These are phyloP conservation scores for Hemistola chrysoprasaria DNA, from an alignment of 2,888 invertebrate genomes.

Conservation along the genomic window DNA sequence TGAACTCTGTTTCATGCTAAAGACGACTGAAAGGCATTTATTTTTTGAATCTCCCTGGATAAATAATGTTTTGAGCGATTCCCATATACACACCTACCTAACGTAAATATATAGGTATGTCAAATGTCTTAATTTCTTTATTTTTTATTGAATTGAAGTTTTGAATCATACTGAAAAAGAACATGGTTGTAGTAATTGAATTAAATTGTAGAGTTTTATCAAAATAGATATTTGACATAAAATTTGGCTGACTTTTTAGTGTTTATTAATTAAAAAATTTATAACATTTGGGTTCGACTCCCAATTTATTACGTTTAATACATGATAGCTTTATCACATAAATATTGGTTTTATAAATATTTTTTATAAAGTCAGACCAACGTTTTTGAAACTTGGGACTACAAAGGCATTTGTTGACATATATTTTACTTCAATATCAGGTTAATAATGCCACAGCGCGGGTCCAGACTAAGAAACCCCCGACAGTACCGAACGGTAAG, in stretches of 20 bases:
- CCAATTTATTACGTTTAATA: constrained; percentile 14
- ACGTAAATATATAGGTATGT: constrained; percentile 31
- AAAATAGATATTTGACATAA: constrained; percentile 29
- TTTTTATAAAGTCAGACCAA: constrained; percentile 48
- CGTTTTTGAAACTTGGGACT: constrained; percentile 20
- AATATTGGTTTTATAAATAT: neutral
- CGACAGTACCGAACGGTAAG: constrained; percentile 95
- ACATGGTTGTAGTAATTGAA: too few relatives aligned
- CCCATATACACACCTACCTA: constrained; percentile 25
- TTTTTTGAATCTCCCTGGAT: constrained; percentile 16
- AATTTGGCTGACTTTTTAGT: constrained; percentile 41
- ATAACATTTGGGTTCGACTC: constrained; percentile 45
- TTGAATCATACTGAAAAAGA: too few relatives aligned
- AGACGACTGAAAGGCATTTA: constrained; percentile 18
- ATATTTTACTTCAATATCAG: constrained; percentile 82
- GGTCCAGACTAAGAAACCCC: constrained; percentile 99
- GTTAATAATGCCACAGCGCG: constrained; percentile 99
- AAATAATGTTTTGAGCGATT: constrained; percentile 18
- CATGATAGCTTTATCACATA: neutral
- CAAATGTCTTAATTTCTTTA: constrained; percentile 33
- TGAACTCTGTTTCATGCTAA: constrained; percentile 10
- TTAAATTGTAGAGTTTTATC: neutral
- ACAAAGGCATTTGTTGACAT: constrained; percentile 49
- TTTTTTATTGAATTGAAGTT: too few relatives aligned
- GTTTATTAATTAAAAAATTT: constrained; percentile 7